Conservation (phyloP, 2,888 invertebrate genomes). For the Trachelus iudaicus region DNA sequence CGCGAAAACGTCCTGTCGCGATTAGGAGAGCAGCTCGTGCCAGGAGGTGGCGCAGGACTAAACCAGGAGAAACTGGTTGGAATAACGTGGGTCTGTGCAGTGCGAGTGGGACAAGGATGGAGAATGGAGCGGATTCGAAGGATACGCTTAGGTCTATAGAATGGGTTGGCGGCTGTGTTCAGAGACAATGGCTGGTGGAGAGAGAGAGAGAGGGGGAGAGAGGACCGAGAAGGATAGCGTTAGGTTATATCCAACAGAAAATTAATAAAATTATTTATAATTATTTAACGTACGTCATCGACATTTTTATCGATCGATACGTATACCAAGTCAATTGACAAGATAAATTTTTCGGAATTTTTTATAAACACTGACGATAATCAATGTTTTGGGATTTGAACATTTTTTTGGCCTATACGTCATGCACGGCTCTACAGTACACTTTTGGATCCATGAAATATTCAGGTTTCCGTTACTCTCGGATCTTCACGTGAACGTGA, state of each 20-base stretch:
- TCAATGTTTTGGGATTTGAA: neutral
- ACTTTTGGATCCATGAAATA: neutral
- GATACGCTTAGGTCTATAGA: constrained; percentile 23
- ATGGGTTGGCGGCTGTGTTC: constrained; percentile 25
- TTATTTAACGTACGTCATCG: neutral
- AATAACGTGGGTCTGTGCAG: constrained; percentile 31
- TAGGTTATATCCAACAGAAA: neutral
- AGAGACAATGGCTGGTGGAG: constrained; percentile 5
- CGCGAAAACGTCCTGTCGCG: constrained; percentile 60
- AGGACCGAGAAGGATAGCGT: neutral
- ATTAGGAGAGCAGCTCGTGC: constrained; percentile 56
- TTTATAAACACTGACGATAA: too few species aligned
- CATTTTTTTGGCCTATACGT: neutral
- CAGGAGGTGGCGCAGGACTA: constrained; percentile 63
- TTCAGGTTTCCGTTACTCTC: neutral
- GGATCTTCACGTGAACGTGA: neutral
- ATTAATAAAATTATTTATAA: neutral
- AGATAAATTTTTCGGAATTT: neutral
- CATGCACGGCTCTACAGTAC: neutral
- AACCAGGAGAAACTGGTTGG: constrained; percentile 27
- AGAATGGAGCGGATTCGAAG: constrained; percentile 8
- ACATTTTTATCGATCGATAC: neutral
- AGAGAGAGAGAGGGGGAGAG: neutral
- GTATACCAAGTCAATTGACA: neutral
- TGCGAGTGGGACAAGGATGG: constrained; percentile 28